phyloP scores from a whole-genome alignment of 2,888 invertebrate species.

The Criorhina ranunculi region DNA sequence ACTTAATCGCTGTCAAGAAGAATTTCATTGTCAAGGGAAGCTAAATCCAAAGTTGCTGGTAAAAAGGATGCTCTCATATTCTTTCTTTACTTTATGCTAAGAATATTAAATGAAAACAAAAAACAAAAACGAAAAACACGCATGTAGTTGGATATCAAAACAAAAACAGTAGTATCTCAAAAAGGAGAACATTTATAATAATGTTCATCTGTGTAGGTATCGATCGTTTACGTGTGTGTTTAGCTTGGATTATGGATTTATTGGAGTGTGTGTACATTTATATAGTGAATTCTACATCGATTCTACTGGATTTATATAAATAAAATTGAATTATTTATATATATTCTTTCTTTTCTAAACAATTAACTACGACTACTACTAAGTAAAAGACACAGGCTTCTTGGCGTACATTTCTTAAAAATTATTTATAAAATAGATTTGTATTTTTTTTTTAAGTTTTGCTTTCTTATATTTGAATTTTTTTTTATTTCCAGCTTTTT shows the following conservation, averaged over 20 bases:
- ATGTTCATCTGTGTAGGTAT: conserved; percentile 40
- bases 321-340: conserved; percentile 55
- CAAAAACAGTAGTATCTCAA: conserved; percentile 25
- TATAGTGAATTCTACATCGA: conserved; percentile 71
- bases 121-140: conserved; percentile 20
- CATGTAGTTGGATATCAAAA: conserved; percentile 37
- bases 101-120: neutral
- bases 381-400: conserved; percentile 79
- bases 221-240: conserved; percentile 46
- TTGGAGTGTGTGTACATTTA: conserved; percentile 67
- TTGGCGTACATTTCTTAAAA: conserved; percentile 75
- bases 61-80: neutral
- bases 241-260: conserved; percentile 30
- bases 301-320: conserved; percentile 66
- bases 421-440: conserved; percentile 68
- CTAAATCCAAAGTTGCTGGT: neutral
- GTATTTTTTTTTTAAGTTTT: conserved; percentile 12
- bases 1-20: no score
- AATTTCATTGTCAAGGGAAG: neutral
- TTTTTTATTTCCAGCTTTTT: conserved; percentile 75
- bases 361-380: conserved; percentile 79
- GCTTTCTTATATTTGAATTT: no score
- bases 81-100: conserved; percentile 7
- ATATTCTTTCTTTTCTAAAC: conserved; percentile 59
- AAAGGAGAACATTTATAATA: conserved; percentile 63